Base-by-base conservation (phyloP, 2,113 vertebrate genomes). In the Neolamprologus hecqui region DNA sequence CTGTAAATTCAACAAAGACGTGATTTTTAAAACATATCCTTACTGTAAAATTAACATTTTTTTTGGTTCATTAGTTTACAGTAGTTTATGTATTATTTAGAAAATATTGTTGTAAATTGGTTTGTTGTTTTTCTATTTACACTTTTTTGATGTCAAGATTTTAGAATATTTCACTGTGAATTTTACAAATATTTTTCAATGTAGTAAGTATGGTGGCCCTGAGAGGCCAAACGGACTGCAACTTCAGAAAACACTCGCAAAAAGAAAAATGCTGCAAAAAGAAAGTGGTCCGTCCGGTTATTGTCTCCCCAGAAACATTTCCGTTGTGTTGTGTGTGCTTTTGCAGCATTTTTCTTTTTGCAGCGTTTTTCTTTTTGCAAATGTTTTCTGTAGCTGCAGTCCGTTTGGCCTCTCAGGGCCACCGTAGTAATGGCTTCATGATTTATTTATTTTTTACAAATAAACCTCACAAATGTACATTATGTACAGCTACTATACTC, bases 81-180 rank as follows among this genome's bases (percentile, higher is more conserved):
- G 5, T n/a, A n/a, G 19, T 3, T 0, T 51, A 10, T 51, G 49
- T 51, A 51, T 51, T 51, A 10, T n/a, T 51, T n/a, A 51, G 17
- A 51, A 51, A n/a, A 51, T n/a, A 2, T 10, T 51, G 19, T n/a
- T 51, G 19, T 51, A 51, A 51, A n/a, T 51, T 51, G 0, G 4
- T n/a, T 51, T 51, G 4, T 51, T 51, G 4, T 51, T 51, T 51
- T 0, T 51, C 19, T 1, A n/a, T 51, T 51, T 51, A 51, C 49
- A 51, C 49, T 23, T 49, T 49, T 49, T 49, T 49, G 15, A 49
- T 49, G 17, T 49, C 17, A 49, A 49, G 47, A 9, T 19, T 51
- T 51, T 51, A 51, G 15, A 51, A 19, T 19, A 51, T 51, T 51
- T 51, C 0, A 19, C 47, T 51, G 47, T 51, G 17, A 51, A 51